Evolutionary conservation across 2,888 invertebrate species (phyloP), one percentile per base, ranked within the genome.

Genomic region (Xestia c-nigrum): DNA sequence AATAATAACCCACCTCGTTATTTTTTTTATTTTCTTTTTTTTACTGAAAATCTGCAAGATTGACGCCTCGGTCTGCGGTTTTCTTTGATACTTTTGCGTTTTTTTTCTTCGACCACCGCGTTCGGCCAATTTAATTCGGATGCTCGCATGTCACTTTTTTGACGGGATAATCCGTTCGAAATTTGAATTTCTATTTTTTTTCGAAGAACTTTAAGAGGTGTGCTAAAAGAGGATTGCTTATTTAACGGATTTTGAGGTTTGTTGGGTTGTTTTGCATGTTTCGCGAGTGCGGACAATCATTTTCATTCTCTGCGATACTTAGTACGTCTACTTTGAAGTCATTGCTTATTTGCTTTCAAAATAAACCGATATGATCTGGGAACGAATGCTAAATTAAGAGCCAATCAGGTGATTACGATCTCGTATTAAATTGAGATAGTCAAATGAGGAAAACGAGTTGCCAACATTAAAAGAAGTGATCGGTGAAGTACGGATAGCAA

Each of bases 11-110:
- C 87, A 91, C 92, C 90, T 92, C 91, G 91, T 90, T 91, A 91
- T 92, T 90, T 92, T 91, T 91, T 94, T 88, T 77, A 78, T 82
- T 76, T 87, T 90, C 91, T 94, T 94, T 95, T 94, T 94, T 92
- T 94, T 92, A 93, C 94, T 94, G 93, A 93, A 95, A 96, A 94
- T 94, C 92, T 88, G 92, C 93, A 91, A 93, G 92, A 93, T 93
- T 93, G 93, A 94, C 94, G 93, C 88, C 85, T 89, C 85, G 87
- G 88, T 86, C 85, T 81, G 91, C 92, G 93, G 93, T 93, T 93
- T 91, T 91, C 93, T 94, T 93, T 93, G 92, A 92, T 90, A 89
- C 83, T 80, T 78, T 85, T 81, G 80, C 76, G 63, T 78, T 86
- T 88, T 86, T 88, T 85, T 83, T 84, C 88, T 80, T 84, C 88